Evolutionary conservation across 2,113 vertebrate genomes (phyloP).

Genomic region (Cryptotis parvus): DNA sequence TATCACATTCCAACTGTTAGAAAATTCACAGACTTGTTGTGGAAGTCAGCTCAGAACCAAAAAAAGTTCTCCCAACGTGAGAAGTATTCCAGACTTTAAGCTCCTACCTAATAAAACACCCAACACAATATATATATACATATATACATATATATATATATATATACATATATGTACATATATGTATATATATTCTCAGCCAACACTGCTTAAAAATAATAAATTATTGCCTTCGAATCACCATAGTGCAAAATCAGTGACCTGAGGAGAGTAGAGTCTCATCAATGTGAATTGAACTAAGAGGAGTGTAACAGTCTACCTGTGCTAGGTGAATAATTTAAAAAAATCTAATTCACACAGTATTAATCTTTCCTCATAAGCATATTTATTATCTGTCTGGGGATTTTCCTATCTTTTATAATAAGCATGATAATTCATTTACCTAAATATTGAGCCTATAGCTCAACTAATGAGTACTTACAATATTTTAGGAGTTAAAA

Average conservation of each 20-base stretch:
- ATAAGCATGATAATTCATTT: conserved; percentile 32
- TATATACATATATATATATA: too few relatives aligned
- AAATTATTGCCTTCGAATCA: background rate
- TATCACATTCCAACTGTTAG: too few relatives aligned
- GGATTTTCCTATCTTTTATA: conserved; percentile 9
- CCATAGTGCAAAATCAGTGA: background rate
- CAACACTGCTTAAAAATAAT: background rate
- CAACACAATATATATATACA: too few relatives aligned
- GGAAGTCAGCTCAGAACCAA: too few relatives aligned
- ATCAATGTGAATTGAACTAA: background rate
- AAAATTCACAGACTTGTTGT: too few relatives aligned
- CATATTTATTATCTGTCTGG: background rate
- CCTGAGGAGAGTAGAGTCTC: background rate
- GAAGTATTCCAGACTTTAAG: too few relatives aligned
- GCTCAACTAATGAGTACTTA: background rate
- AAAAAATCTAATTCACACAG: background rate
- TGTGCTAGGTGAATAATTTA: background rate
- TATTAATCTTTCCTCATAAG: background rate
- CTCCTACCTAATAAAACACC: too few relatives aligned
- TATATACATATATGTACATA: too few relatives aligned
- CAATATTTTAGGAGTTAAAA: background rate
- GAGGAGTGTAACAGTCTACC: background rate
- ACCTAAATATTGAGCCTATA: background rate
- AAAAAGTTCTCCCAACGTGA: too few relatives aligned
- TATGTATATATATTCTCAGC: background rate